Conservation (phyloP, 2,113 vertebrate genomes). For the Nothobranchius furzeri region DNA sequence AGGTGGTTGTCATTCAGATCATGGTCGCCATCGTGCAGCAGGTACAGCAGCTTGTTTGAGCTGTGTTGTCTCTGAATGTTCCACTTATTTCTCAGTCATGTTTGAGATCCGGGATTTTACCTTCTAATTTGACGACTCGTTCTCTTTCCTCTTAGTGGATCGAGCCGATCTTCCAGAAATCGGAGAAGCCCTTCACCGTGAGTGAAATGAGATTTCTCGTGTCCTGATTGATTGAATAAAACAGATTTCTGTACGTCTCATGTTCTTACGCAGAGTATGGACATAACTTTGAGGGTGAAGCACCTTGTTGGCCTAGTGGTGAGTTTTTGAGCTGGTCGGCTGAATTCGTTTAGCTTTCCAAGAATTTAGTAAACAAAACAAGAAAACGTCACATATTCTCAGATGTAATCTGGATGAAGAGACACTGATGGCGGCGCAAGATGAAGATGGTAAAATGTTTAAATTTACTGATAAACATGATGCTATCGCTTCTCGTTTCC, state of each 20-base stretch:
- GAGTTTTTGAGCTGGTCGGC: conserved; percentile 25
- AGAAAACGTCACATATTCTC: too few species aligned
- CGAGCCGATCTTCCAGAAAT: conserved; percentile 62
- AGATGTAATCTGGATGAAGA: too few species aligned
- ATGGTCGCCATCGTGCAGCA: conserved; percentile 65
- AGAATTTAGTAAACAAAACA: background rate
- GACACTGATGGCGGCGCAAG: too few species aligned
- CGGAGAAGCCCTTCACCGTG: conserved; percentile 58
- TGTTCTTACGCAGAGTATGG: conserved; percentile 48
- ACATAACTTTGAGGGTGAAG: conserved; percentile 52
- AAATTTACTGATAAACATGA: background rate
- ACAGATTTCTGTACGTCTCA: background rate
- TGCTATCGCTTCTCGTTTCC: background rate
- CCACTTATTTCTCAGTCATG: background rate
- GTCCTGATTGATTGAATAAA: background rate
- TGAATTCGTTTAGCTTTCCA: background rate
- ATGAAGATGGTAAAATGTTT: too few species aligned
- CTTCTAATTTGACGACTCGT: background rate
- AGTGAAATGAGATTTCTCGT: conserved; percentile 19
- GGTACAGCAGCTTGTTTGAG: conserved; percentile 38
- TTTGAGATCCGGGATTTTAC: too few species aligned
- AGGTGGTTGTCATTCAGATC: conserved; percentile 65
- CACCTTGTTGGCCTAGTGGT: conserved; percentile 56
- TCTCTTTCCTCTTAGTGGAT: conserved; percentile 50
- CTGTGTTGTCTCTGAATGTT: background rate